These are phyloP conservation scores for Ectobius pallidus DNA, from an alignment of 2,888 invertebrate species.

Conservation along the genomic window DNA sequence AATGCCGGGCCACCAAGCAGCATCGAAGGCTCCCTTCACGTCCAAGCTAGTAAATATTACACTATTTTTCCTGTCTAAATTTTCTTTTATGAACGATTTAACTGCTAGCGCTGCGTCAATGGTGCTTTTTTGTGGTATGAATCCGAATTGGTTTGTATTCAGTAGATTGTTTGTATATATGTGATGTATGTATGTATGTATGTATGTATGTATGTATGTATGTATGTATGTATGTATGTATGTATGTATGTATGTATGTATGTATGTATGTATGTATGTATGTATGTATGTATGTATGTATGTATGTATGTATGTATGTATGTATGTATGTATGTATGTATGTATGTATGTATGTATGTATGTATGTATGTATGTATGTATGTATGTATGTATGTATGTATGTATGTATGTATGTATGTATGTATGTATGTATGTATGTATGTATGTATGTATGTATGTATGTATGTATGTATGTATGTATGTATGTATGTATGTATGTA, in stretches of 20 bases:
- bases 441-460: not conserved
- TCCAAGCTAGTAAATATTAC: too few relatives aligned
- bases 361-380: not conserved
- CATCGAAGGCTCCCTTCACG: too few relatives aligned
- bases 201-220: constrained; percentile 22
- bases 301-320: not conserved
- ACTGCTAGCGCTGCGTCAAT: too few relatives aligned
- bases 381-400: constrained; percentile 9
- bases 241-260: constrained; percentile 4
- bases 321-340: not conserved
- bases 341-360: not conserved
- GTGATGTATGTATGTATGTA: constrained; percentile 2
- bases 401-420: constrained; percentile 9
- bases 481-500: constrained; percentile 17
- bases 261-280: constrained; percentile 20
- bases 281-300: constrained; percentile 14
- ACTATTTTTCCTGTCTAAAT: too few relatives aligned
- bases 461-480: not conserved
- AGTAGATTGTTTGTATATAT: too few relatives aligned
- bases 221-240: constrained; percentile 20
- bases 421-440: constrained; percentile 9
- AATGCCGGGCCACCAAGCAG: too few relatives aligned
- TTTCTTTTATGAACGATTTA: too few relatives aligned
- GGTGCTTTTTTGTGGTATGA: too few relatives aligned
- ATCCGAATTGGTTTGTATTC: too few relatives aligned